Percentiles rank a stretch among this genome's conserved stretches.
These are phyloP conservation scores for Acrocera orbiculus DNA, from an alignment of 2,888 invertebrate species.

Conservation along the genomic window DNA sequence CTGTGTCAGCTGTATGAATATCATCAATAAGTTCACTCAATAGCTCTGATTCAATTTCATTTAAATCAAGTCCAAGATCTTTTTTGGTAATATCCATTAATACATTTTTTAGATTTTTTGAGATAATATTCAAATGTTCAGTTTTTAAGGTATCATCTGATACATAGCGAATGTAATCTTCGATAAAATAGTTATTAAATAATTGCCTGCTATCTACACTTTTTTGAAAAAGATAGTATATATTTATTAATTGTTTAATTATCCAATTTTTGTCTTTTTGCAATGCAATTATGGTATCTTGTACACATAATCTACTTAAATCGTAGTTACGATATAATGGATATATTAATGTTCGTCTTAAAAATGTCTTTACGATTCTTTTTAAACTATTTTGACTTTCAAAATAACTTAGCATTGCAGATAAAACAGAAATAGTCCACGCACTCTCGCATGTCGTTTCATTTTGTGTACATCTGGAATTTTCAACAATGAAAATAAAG, in stretches of 20 bases:
- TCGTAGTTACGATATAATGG: constrained; percentile 27
- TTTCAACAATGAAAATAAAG: too few species aligned
- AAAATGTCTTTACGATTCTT: constrained; percentile 22
- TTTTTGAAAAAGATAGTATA: constrained; percentile 18
- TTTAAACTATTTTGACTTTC: constrained; percentile 22
- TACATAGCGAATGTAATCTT: constrained; percentile 24
- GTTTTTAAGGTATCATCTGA: constrained; percentile 11
- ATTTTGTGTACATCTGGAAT: constrained; percentile 21
- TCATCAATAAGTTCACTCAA: constrained; percentile 24
- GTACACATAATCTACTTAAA: constrained; percentile 20
- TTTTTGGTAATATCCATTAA: constrained; percentile 20
- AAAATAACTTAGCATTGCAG: constrained; percentile 23
- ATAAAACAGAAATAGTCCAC: constrained; percentile 26
- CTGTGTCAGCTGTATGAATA: constrained; percentile 17
- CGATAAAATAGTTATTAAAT: constrained; percentile 22
- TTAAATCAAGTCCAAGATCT: constrained; percentile 21
- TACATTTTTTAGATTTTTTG: constrained; percentile 24
- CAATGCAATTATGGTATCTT: constrained; percentile 24
- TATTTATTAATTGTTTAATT: constrained; percentile 22
- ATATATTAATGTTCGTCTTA: constrained; percentile 24
- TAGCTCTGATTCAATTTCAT: constrained; percentile 24
- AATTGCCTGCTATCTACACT: constrained; percentile 18
- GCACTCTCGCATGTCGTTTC: constrained; percentile 26
- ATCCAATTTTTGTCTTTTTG: constrained; percentile 21
- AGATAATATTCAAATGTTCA: constrained; percentile 19